Conservation (phyloP, 2,113 vertebrate genomes). For the Hucho hucho region DNA sequence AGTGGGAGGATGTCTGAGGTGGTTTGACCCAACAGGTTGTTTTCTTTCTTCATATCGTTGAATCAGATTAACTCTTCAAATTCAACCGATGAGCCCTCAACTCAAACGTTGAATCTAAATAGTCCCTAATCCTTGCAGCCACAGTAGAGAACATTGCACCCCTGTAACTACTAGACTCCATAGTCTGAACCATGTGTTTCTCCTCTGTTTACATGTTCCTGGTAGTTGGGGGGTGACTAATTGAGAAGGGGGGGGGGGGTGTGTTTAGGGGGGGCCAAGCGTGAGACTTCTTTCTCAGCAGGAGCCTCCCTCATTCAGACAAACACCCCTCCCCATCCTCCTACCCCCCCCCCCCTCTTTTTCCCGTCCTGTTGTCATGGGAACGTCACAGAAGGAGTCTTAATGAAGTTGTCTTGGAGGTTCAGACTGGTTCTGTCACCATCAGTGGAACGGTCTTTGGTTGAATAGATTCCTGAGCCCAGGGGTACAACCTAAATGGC, state of each 20-base stretch:
- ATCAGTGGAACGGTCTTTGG: not conserved
- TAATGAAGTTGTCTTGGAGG: not conserved
- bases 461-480: not conserved
- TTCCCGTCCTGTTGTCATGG: conserved; percentile 31
- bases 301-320: not conserved
- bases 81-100: no score
- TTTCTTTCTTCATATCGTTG: no score
- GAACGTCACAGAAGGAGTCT: conserved; percentile 11
- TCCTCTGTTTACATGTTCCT: conserved; percentile 17
- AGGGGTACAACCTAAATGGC: not conserved
- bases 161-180: not conserved
- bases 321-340: not conserved
- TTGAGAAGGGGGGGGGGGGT: not conserved
- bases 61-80: no score
- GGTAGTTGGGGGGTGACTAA: not conserved
- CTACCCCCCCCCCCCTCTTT: conserved; percentile 1
- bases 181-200: not conserved
- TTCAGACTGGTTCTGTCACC: not conserved
- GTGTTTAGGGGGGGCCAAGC: conserved; percentile 5
- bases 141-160: not conserved
- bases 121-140: no score
- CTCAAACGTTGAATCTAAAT: no score
- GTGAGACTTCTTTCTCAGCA: conserved; percentile 38
- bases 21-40: no score
- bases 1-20: no score